Evolutionary conservation across 2,113 vertebrate species (phyloP).

Genomic region (Leptosomus discolor): DNA sequence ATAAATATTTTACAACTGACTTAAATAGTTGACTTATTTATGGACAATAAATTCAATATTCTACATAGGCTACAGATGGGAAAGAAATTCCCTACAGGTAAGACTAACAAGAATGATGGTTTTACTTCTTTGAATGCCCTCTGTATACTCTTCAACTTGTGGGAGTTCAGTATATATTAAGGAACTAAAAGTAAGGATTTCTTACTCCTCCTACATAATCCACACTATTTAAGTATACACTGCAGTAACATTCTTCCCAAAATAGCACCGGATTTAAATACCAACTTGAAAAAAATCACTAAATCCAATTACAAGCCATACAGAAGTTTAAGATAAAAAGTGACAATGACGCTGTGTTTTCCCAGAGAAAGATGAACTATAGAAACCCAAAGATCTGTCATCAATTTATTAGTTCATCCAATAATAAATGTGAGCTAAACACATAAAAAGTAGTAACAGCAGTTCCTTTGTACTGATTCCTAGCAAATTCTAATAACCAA

Average conservation of each 20-base stretch:
- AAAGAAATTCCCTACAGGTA: background rate
- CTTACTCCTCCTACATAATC: background rate
- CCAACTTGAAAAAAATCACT: background rate
- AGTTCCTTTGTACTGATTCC: background rate
- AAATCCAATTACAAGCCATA: background rate
- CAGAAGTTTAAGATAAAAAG: background rate
- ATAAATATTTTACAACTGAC: background rate
- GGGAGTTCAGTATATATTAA: background rate
- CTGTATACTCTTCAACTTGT: background rate
- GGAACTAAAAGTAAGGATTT: background rate
- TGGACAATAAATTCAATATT: background rate
- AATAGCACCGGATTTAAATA: background rate
- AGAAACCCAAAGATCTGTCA: background rate
- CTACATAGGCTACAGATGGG: rapidly evolving
- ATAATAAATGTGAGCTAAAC: background rate
- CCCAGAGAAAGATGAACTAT: background rate
- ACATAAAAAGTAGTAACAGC: background rate
- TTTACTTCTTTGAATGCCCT: background rate
- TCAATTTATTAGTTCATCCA: background rate
- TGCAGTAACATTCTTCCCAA: background rate
- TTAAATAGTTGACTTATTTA: background rate
- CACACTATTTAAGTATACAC: background rate
- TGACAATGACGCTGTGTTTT: background rate
- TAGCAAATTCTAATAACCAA: background rate
- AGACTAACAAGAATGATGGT: background rate